Evolutionary conservation across 1,140 invertebrate genomes (phyloP).

Genomic region (Drosophila nasuta): DNA sequence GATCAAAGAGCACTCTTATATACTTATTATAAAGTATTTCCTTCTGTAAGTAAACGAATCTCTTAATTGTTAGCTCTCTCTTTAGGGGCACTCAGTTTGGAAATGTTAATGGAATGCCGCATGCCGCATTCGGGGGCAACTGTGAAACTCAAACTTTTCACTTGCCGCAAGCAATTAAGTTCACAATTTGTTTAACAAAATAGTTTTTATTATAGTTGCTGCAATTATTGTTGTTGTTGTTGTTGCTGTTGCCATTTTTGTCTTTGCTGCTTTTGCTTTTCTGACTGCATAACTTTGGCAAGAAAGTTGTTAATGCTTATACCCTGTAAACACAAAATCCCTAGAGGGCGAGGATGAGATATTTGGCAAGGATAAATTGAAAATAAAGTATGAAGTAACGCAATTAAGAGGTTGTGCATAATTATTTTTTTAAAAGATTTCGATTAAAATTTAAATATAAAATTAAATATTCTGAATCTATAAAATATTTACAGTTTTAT

Average conservation of each 20-base stretch:
- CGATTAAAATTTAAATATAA: too few relatives aligned
- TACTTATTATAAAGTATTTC: background rate
- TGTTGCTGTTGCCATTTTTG: conserved; percentile 8
- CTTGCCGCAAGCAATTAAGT: conserved; percentile 9
- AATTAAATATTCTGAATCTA: too few relatives aligned
- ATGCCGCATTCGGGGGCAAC: conserved; percentile 18
- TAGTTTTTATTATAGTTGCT: conserved; percentile 19
- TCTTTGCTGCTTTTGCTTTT: background rate
- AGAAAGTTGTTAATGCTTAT: conserved; percentile 20
- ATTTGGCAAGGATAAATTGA: too few relatives aligned
- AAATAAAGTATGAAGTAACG: too few relatives aligned
- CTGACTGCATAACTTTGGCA: conserved; percentile 9
- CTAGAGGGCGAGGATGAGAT: background rate
- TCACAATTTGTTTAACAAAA: conserved; percentile 33
- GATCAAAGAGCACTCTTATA: too few relatives aligned
- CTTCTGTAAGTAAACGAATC: background rate
- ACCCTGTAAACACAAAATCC: conserved; percentile 4
- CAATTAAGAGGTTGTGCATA: too few relatives aligned
- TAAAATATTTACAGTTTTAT: too few relatives aligned
- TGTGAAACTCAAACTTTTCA: conserved; percentile 13
- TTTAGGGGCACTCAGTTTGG: background rate
- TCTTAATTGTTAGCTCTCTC: background rate
- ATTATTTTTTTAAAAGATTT: too few relatives aligned
- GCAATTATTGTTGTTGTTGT: conserved; percentile 10
- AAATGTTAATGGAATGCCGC: conserved; percentile 22